Evolutionary conservation across 2,888 invertebrate genomes (phyloP).

Genomic region (Cryptus viduatorius): DNA sequence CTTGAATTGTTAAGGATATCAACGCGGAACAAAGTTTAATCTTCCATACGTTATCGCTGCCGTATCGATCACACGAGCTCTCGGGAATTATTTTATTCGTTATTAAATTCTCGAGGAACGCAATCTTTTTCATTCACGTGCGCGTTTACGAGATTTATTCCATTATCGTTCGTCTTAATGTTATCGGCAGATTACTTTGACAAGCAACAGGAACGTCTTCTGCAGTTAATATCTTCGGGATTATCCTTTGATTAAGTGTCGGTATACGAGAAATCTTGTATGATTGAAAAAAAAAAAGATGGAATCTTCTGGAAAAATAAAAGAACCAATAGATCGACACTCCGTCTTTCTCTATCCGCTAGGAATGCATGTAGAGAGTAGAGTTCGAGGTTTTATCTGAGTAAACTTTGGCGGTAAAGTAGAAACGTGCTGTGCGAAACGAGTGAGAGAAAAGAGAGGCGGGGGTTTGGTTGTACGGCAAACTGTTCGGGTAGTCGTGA

Average conservation of each 20-base stretch:
- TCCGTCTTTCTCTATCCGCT: conserved; percentile 46
- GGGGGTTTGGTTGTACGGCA: conserved; percentile 6
- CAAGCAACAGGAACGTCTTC: no score
- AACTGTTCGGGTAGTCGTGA: conserved; percentile 34
- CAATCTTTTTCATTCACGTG: no score
- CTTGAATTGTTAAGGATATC: no score
- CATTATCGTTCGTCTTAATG: no score
- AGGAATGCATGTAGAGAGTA: conserved; percentile 4
- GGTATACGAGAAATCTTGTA: background rate
- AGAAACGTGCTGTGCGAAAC: conserved; percentile 51
- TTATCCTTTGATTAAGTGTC: background rate
- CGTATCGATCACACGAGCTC: no score
- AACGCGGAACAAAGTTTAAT: no score
- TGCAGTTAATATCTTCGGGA: no score
- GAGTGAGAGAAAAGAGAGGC: background rate
- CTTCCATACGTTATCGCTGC: no score
- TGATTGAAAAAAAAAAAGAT: background rate
- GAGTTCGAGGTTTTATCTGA: conserved; percentile 56
- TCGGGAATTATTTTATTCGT: no score
- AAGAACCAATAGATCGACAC: background rate
- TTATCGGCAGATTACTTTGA: no score
- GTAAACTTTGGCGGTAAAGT: conserved; percentile 60
- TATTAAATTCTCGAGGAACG: no score
- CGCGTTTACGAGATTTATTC: no score
- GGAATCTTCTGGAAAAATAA: background rate